Evolutionary conservation across 2,113 vertebrate genomes (phyloP).

Genomic region (Microtus richardsoni): DNA sequence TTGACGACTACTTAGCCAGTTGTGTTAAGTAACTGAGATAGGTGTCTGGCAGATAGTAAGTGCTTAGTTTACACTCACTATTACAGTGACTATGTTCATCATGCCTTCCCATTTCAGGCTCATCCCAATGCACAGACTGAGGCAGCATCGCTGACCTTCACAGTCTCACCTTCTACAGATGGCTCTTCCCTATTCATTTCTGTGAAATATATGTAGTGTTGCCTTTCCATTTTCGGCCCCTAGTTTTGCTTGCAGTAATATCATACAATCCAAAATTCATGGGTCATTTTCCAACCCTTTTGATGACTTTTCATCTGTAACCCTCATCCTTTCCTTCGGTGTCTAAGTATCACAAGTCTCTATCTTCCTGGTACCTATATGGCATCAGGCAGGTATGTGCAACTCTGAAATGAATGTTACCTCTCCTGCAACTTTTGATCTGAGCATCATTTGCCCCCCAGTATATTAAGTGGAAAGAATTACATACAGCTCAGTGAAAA

Average conservation of each 20-base stretch:
- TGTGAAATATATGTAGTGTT: background rate
- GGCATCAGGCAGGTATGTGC: background rate
- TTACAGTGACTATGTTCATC: background rate
- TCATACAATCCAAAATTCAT: background rate
- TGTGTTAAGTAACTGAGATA: background rate
- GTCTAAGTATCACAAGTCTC: background rate
- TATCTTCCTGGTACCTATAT: background rate
- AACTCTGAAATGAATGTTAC: background rate
- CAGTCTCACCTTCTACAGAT: background rate
- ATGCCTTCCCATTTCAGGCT: background rate
- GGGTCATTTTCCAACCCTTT: background rate
- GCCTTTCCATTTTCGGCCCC: background rate
- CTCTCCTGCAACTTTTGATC: background rate
- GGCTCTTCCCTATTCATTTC: background rate
- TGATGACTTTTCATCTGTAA: accelerated
- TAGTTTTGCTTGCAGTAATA: background rate
- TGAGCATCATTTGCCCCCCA: background rate
- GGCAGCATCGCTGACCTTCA: background rate
- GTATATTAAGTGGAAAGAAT: background rate
- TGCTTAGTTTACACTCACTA: background rate
- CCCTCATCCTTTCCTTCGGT: background rate
- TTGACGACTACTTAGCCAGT: background rate
- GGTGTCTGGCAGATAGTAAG: background rate
- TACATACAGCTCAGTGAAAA: background rate
- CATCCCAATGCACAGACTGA: background rate